Base-by-base conservation (phyloP, 2,888 invertebrate genomes). In the Eupithecia vulgata region DNA sequence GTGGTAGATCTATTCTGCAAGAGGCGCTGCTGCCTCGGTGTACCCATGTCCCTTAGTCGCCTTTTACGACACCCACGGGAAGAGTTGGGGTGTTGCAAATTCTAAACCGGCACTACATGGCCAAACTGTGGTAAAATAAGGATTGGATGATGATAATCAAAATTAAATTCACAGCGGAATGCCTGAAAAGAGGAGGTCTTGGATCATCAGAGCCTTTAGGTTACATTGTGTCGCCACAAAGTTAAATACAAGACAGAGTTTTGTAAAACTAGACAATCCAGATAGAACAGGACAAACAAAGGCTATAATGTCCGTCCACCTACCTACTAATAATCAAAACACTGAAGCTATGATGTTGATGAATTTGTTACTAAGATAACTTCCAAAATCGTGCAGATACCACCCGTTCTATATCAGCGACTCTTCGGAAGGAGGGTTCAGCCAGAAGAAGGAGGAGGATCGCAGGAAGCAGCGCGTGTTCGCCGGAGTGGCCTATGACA, bases 341-440 rank as follows among this genome's bases (percentile, higher is more conserved):
- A 42, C 42, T 48, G 48, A 48, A n/a, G n/a, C n/a, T n/a, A 48
- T 8, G 8, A 7, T 48, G 8, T 48, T 13, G 59, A 59, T 59
- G 30, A 59, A 15, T 59, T 21, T n/a, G 7, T 1, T 4, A 15
- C 30, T 15, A 61, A 8, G 7, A 2, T n/a, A 6, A 45, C n/a
- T n/a, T 45, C 3, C 42, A 45, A 21, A 21, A 21, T 37, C 8
- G 57, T 21, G 2, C 81, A 96, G 96, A 82, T 98, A 97, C 90
- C 98, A 98, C 92, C 98, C 98, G 15, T 96, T 98, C 87, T 98
- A 98, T 92, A 98, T 98, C 83, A 98, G 98, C 57, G 97, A 97
- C 87, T 98, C 97, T 3, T 92, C 95, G 0, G 97, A 98, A 87
- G 98, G 98, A 37, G 98, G 98, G 1, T 97, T 96, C 84, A 97